Conservation (phyloP, 2,888 invertebrate genomes). For the Ferrisia virgata region DNA sequence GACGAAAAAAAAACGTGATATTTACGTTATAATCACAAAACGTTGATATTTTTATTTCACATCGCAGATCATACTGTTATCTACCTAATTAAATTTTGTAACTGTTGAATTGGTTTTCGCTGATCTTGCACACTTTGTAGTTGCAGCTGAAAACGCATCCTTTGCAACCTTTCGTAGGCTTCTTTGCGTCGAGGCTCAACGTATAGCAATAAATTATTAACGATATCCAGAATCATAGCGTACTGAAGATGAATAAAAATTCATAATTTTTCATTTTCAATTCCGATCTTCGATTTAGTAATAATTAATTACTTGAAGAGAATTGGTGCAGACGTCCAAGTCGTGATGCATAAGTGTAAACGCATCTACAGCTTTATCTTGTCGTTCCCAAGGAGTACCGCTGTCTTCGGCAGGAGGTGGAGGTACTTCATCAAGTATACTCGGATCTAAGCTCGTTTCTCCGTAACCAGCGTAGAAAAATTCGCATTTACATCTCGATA, state of each 20-base stretch:
- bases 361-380: constrained; percentile 88
- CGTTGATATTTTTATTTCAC: too few species aligned
- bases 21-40: too few species aligned
- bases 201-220: constrained; percentile 93
- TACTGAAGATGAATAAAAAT: constrained; percentile 61
- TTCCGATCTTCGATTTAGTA: neutral
- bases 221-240: constrained; percentile 94
- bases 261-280: neutral
- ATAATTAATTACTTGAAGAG: constrained; percentile 63
- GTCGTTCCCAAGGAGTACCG: constrained; percentile 72
- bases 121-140: constrained; percentile 89
- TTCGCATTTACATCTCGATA: constrained; percentile 80
- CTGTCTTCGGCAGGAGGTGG: constrained; percentile 66
- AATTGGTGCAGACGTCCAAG: constrained; percentile 95
- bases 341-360: constrained; percentile 98
- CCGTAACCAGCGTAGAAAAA: constrained; percentile 96
- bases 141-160: constrained; percentile 92
- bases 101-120: constrained; percentile 81
- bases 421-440: constrained; percentile 63
- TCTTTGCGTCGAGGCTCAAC: constrained; percentile 94
- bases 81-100: constrained; percentile 71
- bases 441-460: constrained; percentile 70
- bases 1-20: too few species aligned
- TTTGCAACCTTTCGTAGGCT: constrained; percentile 79
- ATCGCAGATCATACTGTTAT: neutral